phyloP scores from a whole-genome alignment of 1,140 invertebrate genomes.

The Phymastichus coffea region DNA sequence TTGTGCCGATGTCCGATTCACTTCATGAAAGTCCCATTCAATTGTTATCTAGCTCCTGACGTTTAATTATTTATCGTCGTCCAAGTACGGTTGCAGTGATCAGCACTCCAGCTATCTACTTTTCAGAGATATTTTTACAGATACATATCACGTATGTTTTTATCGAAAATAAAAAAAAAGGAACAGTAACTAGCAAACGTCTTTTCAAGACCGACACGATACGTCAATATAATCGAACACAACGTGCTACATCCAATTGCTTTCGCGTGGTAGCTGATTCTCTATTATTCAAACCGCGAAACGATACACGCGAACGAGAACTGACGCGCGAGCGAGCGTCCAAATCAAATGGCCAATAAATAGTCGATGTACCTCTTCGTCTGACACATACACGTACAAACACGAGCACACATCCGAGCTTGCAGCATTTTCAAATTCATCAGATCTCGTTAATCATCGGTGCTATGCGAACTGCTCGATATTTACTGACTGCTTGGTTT shows the following conservation, averaged over 20 bases:
- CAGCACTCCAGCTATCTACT: too few relatives aligned
- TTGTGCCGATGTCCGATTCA: conserved; percentile 1
- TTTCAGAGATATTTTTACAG: too few relatives aligned
- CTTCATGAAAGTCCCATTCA: conserved; percentile 6
- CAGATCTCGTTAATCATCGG: conserved; percentile 15
- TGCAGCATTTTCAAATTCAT: conserved; percentile 29
- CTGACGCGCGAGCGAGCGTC: background rate
- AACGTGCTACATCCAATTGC: conserved; percentile 32
- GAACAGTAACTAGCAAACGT: too few relatives aligned
- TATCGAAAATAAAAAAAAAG: too few relatives aligned
- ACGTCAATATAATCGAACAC: too few relatives aligned
- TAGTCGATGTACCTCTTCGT: conserved; percentile 27
- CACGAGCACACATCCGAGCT: too few relatives aligned
- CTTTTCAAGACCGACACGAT: too few relatives aligned
- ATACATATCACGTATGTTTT: too few relatives aligned
- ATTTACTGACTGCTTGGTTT: conserved; percentile 20
- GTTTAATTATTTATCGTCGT: conserved; percentile 7
- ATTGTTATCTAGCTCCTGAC: background rate
- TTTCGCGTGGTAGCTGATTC: conserved; percentile 39
- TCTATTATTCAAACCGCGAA: conserved; percentile 41
- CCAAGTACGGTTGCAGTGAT: too few relatives aligned
- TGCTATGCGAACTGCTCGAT: background rate
- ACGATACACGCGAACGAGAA: conserved; percentile 31
- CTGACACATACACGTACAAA: too few relatives aligned
- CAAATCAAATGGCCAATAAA: conserved; percentile 32